These are phyloP conservation scores for Saccostrea glomerata DNA, from an alignment of 1,140 invertebrate genomes.

Conservation along the genomic window DNA sequence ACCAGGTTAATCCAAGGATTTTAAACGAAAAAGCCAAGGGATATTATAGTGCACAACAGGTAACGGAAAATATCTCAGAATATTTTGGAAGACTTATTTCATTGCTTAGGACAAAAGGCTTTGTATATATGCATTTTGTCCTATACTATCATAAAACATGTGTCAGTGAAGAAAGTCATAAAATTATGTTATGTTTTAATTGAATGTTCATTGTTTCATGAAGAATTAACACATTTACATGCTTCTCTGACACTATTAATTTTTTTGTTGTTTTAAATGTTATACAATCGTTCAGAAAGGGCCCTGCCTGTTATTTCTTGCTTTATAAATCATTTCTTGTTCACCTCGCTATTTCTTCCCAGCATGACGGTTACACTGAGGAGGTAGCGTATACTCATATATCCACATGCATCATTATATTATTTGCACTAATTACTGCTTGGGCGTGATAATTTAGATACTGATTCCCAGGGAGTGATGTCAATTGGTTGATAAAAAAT, in stretches of 20 bases:
- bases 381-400: background rate
- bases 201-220: background rate
- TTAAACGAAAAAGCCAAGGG: slow-evolving; percentile 42
- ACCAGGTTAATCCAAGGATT: slow-evolving; percentile 47
- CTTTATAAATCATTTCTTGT: slow-evolving; percentile 16
- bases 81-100: background rate
- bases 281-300: background rate
- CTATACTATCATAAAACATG: background rate
- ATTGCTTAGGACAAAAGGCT: no score
- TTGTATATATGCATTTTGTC: background rate
- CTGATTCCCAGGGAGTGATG: background rate
- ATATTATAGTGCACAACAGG: slow-evolving; percentile 54
- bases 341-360: slow-evolving; percentile 21
- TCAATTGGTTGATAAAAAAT: background rate
- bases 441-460: background rate
- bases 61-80: slow-evolving; percentile 22
- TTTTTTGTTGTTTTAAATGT: background rate
- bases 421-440: background rate
- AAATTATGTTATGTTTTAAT: background rate
- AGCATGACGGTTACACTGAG: background rate
- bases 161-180: background rate
- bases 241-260: no score
- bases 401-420: background rate
- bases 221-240: background rate
- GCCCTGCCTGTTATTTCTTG: background rate